Conservation (phyloP, 1,140 invertebrate genomes). For the Homarus americanus region DNA sequence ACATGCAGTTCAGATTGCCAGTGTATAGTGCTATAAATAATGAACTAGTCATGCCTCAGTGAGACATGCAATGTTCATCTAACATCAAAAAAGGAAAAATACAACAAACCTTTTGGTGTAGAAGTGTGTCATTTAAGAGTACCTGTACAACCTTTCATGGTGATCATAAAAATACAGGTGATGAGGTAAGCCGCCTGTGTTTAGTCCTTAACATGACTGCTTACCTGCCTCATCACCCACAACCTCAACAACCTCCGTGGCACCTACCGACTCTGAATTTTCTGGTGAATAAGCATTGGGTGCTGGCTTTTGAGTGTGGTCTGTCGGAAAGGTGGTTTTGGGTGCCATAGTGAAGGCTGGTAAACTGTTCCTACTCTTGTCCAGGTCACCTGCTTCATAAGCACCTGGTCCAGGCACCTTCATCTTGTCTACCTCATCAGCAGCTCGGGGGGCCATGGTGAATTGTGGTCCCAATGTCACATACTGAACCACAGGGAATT, state of each 20-base stretch:
- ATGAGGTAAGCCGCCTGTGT: too few relatives aligned
- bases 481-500: constrained; percentile 13
- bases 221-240: neutral
- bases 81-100: neutral
- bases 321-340: constrained; percentile 43
- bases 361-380: constrained; percentile 49
- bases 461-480: too few relatives aligned
- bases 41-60: neutral
- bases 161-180: neutral
- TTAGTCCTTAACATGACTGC: neutral
- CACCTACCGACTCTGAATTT: constrained; percentile 54
- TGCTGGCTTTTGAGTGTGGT: constrained; percentile 64
- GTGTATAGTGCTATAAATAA: neutral
- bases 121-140: too few relatives aligned
- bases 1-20: neutral
- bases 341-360: constrained; percentile 68
- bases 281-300: constrained; percentile 70
- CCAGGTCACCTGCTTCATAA: constrained; percentile 62
- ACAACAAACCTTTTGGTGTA: too few relatives aligned
- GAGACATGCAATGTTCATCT: neutral
- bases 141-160: neutral
- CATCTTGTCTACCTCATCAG: constrained; percentile 60
- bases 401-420: constrained; percentile 63
- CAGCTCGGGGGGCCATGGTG: constrained; percentile 29
- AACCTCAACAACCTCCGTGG: neutral